These are phyloP conservation scores for Diarsia mendica DNA, from an alignment of 2,888 invertebrate genomes.

Conservation along the genomic window DNA sequence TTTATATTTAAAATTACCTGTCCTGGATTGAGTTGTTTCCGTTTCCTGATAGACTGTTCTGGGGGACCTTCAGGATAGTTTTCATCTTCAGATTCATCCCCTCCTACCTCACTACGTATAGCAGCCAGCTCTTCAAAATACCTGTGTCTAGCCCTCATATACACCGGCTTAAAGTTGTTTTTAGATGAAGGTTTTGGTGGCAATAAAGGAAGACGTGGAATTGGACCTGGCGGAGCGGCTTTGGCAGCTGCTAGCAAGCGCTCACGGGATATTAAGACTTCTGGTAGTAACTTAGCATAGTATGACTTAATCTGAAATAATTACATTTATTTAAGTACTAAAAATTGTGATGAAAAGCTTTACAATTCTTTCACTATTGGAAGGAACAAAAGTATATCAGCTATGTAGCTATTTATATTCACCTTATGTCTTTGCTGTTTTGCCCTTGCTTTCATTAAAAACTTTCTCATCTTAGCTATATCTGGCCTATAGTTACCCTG, in stretches of 20 bases:
- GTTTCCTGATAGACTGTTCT: slow-evolving; percentile 90
- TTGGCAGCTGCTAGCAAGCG: slow-evolving; percentile 92
- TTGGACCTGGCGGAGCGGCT: slow-evolving; percentile 91
- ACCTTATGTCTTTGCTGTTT: slow-evolving; percentile 93
- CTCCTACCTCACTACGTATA: slow-evolving; percentile 92
- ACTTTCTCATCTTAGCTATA: slow-evolving; percentile 94
- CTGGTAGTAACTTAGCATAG: slow-evolving; percentile 91
- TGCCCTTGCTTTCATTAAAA: slow-evolving; percentile 94
- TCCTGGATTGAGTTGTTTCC: slow-evolving; percentile 77
- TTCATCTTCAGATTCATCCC: slow-evolving; percentile 95
- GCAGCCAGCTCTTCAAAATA: slow-evolving; percentile 93
- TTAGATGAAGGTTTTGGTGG: slow-evolving; percentile 81
- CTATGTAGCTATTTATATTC: slow-evolving; percentile 55
- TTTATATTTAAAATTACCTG: slow-evolving; percentile 47
- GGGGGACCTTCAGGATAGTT: slow-evolving; percentile 93
- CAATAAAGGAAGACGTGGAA: slow-evolving; percentile 83
- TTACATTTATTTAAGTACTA: slow-evolving; percentile 14
- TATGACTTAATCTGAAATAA: slow-evolving; percentile 85
- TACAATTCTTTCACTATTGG: neutral
- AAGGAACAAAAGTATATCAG: neutral
- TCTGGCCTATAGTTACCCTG: slow-evolving; percentile 96
- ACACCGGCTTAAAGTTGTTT: slow-evolving; percentile 88
- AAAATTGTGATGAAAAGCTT: neutral
- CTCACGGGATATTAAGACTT: slow-evolving; percentile 94
- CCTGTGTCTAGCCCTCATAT: slow-evolving; percentile 88